Evolutionary conservation across 2,113 vertebrate genomes (phyloP).

Genomic region (Apteryx mantelli): DNA sequence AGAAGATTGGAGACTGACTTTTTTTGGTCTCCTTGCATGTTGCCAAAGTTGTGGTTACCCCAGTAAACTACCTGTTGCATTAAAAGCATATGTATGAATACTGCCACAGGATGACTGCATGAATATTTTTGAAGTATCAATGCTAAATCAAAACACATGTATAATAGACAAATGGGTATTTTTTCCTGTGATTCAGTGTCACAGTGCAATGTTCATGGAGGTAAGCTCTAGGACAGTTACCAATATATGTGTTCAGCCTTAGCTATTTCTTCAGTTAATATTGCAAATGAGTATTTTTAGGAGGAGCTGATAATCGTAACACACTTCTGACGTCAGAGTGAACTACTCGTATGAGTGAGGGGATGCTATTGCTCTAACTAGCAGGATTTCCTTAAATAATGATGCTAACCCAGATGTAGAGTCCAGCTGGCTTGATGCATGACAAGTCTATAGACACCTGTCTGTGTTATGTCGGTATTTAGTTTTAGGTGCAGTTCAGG

Average conservation of each 20-base stretch:
- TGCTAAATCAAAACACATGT: neutral
- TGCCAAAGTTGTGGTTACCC: neutral
- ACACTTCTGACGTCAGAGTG: neutral
- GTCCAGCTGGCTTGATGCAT: neutral
- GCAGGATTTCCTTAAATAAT: neutral
- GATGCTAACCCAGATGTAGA: neutral
- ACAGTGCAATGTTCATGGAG: neutral
- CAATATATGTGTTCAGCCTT: neutral
- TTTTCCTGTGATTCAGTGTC: neutral
- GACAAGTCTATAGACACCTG: neutral
- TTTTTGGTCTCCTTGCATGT: neutral
- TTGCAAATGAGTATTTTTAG: neutral
- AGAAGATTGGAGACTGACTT: neutral
- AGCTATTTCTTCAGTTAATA: neutral
- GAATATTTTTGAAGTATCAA: neutral
- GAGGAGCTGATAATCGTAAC: neutral
- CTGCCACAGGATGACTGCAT: neutral
- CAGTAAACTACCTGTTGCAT: neutral
- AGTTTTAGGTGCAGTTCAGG: neutral
- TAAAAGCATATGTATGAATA: neutral
- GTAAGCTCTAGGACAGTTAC: neutral
- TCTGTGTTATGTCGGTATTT: neutral
- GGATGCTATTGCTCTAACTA: neutral
- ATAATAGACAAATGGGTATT: neutral
- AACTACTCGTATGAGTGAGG: neutral